These are phyloP conservation scores for Perizoma affinitatum DNA, from an alignment of 2,888 invertebrate genomes.

Conservation along the genomic window DNA sequence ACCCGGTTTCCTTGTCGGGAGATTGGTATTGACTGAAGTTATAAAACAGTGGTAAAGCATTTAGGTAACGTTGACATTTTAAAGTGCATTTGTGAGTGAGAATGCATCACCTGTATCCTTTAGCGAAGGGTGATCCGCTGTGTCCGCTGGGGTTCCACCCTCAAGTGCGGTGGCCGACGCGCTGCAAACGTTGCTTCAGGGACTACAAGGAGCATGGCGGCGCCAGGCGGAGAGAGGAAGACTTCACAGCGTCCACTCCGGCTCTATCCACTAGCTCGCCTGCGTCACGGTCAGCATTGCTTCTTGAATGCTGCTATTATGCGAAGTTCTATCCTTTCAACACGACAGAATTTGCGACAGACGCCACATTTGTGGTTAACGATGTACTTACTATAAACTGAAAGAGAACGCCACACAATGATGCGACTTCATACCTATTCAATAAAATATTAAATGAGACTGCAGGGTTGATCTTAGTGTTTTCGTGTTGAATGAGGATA, in stretches of 20 bases:
- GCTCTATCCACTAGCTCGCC: constrained; percentile 87
- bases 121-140: constrained; percentile 93
- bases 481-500: too few relatives aligned
- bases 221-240: constrained; percentile 85
- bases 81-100: constrained; percentile 73
- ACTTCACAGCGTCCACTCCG: constrained; percentile 90
- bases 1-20: constrained; percentile 44
- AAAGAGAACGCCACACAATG: too few relatives aligned
- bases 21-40: constrained; percentile 33
- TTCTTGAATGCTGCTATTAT: neutral
- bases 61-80: constrained; percentile 74
- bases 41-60: constrained; percentile 54
- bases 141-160: constrained; percentile 97
- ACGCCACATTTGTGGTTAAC: too few relatives aligned
- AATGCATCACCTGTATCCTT: constrained; percentile 90
- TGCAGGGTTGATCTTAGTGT: too few relatives aligned
- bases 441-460: too few relatives aligned
- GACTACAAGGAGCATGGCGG: constrained; percentile 96
- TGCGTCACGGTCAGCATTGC: constrained; percentile 78
- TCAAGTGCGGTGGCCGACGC: constrained; percentile 96
- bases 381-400: too few relatives aligned
- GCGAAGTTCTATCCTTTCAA: too few relatives aligned
- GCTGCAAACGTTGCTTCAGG: constrained; percentile 96
- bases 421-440: too few relatives aligned
- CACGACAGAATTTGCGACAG: too few relatives aligned